Evolutionary conservation across 2,888 invertebrate genomes (phyloP).

Genomic region (Chymomyza procnemis): DNA sequence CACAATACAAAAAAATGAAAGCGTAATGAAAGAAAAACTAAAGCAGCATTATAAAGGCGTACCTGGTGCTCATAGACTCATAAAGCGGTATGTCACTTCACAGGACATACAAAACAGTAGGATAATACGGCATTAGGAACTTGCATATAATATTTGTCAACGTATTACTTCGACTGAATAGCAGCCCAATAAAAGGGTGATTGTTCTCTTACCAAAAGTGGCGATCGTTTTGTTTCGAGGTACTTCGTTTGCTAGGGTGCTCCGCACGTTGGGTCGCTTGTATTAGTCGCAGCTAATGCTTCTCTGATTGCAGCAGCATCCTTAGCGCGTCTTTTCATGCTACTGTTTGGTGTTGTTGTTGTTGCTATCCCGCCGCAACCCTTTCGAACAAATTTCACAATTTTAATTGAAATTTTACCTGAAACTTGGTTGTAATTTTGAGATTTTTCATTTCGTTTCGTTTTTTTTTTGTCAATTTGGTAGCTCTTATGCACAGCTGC

Average conservation of each 20-base stretch:
- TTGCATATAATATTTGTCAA: constrained; percentile 58
- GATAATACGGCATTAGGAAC: constrained; percentile 56
- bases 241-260: not conserved
- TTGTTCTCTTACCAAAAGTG: constrained; percentile 65
- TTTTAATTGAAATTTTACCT: constrained; percentile 67
- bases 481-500: constrained; percentile 49
- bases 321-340: constrained; percentile 59
- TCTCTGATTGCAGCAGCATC: constrained; percentile 31
- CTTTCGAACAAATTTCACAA: constrained; percentile 49
- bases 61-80: not conserved
- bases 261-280: not conserved
- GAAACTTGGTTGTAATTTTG: constrained; percentile 34
- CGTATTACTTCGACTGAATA: no score
- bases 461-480: not conserved
- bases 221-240: constrained; percentile 54
- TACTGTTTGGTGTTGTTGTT: not conserved
- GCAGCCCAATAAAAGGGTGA: constrained; percentile 49
- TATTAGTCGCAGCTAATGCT: constrained; percentile 7
- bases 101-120: constrained; percentile 36
- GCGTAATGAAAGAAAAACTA: not conserved
- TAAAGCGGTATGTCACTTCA: constrained; percentile 3
- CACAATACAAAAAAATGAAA: not conserved
- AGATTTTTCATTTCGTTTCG: constrained; percentile 14
- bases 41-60: not conserved
- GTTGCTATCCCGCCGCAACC: constrained; percentile 48